Evolutionary conservation across 1,140 invertebrate species (phyloP).

Genomic region (Thaumetopoea pityocampa): DNA sequence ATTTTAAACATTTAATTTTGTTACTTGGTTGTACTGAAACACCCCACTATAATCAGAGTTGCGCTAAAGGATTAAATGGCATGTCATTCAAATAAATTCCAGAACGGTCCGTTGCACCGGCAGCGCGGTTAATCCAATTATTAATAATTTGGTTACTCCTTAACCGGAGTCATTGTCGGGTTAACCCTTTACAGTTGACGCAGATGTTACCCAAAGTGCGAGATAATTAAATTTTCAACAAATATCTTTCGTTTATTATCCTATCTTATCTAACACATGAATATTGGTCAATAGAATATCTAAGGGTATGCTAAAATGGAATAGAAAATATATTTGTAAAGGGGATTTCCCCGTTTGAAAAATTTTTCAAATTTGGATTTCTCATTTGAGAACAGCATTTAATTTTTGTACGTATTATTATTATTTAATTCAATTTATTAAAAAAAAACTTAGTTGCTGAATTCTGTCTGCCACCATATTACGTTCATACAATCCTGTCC

Average conservation of each 20-base stretch:
- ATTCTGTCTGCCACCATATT: no score
- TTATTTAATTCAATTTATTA: no score
- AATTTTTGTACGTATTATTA: no score
- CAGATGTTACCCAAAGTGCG: conserved; percentile 18
- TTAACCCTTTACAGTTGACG: conserved; percentile 48
- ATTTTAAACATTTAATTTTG: conserved; percentile 8
- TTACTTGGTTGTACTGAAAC: conserved; percentile 6
- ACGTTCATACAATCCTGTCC: no score
- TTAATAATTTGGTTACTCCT: conserved; percentile 45
- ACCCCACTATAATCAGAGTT: neutral
- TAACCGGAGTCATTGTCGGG: conserved; percentile 32
- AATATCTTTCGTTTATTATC: no score
- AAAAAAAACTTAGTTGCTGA: no score
- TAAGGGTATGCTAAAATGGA: no score
- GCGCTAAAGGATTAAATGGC: conserved; percentile 31
- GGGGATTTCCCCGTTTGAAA: neutral
- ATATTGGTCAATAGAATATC: no score
- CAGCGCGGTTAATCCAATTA: conserved; percentile 48
- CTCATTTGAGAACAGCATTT: no score
- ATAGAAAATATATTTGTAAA: neutral
- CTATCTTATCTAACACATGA: no score
- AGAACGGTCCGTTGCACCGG: conserved; percentile 28
- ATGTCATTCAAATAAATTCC: conserved; percentile 44
- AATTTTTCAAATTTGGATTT: no score
- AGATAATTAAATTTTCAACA: conserved; percentile 14